These are phyloP conservation scores for Pongo abelii DNA, from an alignment of 2,113 vertebrate genomes.

Conservation along the genomic window DNA sequence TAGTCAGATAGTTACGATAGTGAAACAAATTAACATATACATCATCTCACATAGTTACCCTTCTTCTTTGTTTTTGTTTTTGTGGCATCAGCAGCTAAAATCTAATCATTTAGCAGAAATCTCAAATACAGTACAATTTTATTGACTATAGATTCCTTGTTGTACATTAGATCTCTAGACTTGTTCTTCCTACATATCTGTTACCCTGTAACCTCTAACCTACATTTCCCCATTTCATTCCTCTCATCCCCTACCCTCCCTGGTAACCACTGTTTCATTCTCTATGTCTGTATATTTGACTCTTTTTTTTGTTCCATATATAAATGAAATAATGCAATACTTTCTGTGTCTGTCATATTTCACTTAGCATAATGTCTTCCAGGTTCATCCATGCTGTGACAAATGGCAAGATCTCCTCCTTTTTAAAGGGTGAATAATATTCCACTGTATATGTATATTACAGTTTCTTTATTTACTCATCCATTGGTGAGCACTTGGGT, in stretches of 20 bases:
- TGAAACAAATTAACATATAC: neutral
- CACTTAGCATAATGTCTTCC: neutral
- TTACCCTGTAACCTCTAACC: neutral
- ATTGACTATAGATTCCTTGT: neutral
- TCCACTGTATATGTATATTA: too few species aligned
- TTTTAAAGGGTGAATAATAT: neutral
- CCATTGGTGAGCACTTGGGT: neutral
- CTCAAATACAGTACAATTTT: neutral
- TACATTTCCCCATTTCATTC: neutral
- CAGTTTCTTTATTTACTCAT: neutral
- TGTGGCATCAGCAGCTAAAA: neutral
- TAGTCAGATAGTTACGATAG: neutral
- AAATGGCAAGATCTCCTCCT: neutral
- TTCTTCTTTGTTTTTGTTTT: neutral
- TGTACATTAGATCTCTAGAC: neutral
- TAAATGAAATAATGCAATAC: neutral
- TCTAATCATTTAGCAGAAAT: neutral
- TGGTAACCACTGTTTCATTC: neutral
- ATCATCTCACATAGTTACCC: neutral
- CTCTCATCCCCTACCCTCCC: rapidly evolving
- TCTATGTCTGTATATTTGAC: neutral
- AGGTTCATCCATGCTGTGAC: neutral
- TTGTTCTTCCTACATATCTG: neutral
- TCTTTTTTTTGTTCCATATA: neutral
- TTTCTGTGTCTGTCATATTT: neutral